Percentiles rank a stretch among this genome's conserved stretches.
Evolutionary conservation across 37 sponge, comb jelly and placozoan species (phyloP).

Genomic region (Cladorhizidae sp.): DNA sequence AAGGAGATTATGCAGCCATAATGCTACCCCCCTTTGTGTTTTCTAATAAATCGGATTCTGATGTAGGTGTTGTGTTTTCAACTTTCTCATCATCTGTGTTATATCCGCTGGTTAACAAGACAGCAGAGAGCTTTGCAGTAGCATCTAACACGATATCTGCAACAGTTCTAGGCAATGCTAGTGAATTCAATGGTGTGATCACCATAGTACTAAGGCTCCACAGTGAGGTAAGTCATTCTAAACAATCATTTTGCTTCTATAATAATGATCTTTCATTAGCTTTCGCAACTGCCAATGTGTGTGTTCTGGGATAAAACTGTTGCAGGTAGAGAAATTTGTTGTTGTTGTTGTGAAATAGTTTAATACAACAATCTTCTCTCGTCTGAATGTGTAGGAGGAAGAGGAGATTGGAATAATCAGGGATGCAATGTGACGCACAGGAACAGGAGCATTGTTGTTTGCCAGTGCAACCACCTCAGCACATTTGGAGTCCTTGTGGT

Average conservation of each 20-base stretch:
- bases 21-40: constrained; percentile 13
- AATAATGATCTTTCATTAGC: neutral
- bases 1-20: neutral
- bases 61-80: constrained; percentile 14
- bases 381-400: constrained; percentile 1
- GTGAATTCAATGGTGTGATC: neutral
- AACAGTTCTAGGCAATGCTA: neutral
- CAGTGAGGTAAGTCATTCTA: neutral
- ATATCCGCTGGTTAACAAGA: neutral
- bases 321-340: neutral
- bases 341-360: neutral
- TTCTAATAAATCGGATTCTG: neutral
- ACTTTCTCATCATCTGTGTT: neutral
- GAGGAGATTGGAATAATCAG: constrained; percentile 15
- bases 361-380: neutral
- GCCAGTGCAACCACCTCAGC: constrained; percentile 35
- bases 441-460: neutral
- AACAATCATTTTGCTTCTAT: no score
- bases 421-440: constrained; percentile 9
- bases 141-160: constrained; percentile 8
- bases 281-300: neutral
- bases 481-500: constrained; percentile 46
- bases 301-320: constrained; percentile 28
- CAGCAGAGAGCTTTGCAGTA: constrained; percentile 9
- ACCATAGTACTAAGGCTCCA: constrained; percentile 7